phyloP scores from a whole-genome alignment of 2,888 invertebrate species.

The Eurois occulta region DNA sequence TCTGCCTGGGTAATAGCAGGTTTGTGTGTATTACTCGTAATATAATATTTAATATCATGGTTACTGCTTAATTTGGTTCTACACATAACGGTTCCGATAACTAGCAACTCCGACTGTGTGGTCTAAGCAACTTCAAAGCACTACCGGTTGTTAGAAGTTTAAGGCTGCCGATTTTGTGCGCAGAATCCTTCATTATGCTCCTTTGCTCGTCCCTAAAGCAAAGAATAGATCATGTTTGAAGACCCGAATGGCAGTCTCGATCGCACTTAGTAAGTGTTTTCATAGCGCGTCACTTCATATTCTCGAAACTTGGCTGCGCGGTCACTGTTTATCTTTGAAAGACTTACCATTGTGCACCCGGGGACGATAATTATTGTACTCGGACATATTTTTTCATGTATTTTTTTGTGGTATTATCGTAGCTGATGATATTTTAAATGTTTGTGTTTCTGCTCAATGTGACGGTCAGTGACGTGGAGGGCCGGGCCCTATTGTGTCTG shows the following conservation, averaged over 20 bases:
- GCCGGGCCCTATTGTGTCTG: slow-evolving; percentile 80
- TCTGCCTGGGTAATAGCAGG: background rate
- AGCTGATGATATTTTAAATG: slow-evolving; percentile 88
- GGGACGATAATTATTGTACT: slow-evolving; percentile 83
- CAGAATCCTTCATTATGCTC: slow-evolving; percentile 64
- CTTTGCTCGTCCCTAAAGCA: slow-evolving; percentile 58
- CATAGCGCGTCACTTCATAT: slow-evolving; percentile 73
- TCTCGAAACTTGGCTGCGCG: slow-evolving; percentile 73
- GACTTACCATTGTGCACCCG: slow-evolving; percentile 82
- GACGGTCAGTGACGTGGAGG: slow-evolving; percentile 86
- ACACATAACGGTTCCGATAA: slow-evolving; percentile 2
- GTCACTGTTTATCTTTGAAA: slow-evolving; percentile 85
- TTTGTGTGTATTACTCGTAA: background rate
- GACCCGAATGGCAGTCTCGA: slow-evolving; percentile 61
- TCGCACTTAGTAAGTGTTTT: slow-evolving; percentile 72
- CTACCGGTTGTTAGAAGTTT: slow-evolving; percentile 48
- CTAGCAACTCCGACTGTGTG: slow-evolving; percentile 65
- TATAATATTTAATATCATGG: background rate
- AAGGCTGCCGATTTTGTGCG: slow-evolving; percentile 54
- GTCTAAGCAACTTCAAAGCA: slow-evolving; percentile 66
- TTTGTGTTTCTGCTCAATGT: slow-evolving; percentile 89
- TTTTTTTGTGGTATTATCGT: slow-evolving; percentile 75
- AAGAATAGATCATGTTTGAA: slow-evolving; percentile 34
- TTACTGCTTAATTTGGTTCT: background rate
- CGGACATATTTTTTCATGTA: slow-evolving; percentile 74